Evolutionary conservation across 2,797 vertebrate genomes (phyloP), one percentile per base, ranked within the genome.

Genomic region (Crenichthys baileyi): DNA sequence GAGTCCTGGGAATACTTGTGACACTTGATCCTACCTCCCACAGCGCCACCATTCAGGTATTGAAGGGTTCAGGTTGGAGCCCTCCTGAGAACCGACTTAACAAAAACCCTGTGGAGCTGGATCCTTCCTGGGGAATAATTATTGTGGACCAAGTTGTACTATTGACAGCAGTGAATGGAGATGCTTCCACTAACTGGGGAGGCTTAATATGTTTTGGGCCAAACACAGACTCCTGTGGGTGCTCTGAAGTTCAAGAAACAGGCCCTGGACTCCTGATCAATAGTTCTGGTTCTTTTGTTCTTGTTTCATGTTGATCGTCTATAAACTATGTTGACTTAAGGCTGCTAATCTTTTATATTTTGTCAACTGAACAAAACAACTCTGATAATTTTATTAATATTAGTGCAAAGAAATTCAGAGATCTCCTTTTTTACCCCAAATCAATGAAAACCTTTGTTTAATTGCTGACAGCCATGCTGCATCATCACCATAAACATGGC

Each of bases 111-210:
- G 81, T 77, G 76, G 81, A 81, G 79, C 82, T 65, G 73, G 80
- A 79, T 88, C 84, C 83, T 88, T 92, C 89, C 89, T 89, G 79
- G 84, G 91, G 92, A 88, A 89, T 88, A 87, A 91, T 94, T 92
- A 93, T 82, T 86, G 90, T 84, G 84, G 92, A 86, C 88, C 87
- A 80, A 85, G 92, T 89, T 88, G 89, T 76, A 85, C 80, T 92
- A 94, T 91, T 92, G 93, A 92, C 93, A 94, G 93, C 93, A 89
- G 90, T 87, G 92, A 92, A 91, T 91, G 93, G 91, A 92, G 92
- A 92, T 75, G 84, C 76, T 77, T 86, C 86, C 81, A 89, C 78
- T 78, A 83, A 84, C 85, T 79, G 88, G 81, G 88, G 83, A 84
- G 82, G 84, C 81, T 88, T 90, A 92, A 91, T 91, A 86, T 89